Percentiles rank a stretch among this genome's conserved stretches.
These are phyloP conservation scores for Petrophora chlorosata DNA, from an alignment of 2,888 invertebrate species.

Conservation along the genomic window DNA sequence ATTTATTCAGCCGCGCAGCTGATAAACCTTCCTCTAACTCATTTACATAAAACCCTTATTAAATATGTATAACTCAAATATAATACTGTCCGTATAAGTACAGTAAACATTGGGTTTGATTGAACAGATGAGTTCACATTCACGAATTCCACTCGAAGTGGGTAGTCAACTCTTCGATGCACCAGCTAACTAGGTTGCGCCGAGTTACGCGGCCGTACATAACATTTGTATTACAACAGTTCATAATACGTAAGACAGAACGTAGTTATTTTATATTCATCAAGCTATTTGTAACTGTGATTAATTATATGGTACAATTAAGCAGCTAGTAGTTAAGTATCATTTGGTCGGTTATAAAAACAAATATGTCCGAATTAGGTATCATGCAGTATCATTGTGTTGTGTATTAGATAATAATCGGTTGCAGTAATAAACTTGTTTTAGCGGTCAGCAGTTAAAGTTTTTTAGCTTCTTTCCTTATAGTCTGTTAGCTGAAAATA, in stretches of 20 bases:
- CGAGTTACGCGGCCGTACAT: constrained; percentile 44
- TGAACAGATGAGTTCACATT: constrained; percentile 48
- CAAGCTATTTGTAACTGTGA: constrained; percentile 11
- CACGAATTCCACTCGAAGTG: constrained; percentile 26
- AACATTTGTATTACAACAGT: constrained; percentile 39
- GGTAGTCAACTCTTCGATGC: constrained; percentile 45
- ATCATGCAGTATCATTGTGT: too few species aligned
- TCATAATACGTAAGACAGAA: constrained; percentile 30
- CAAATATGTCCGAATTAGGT: too few species aligned
- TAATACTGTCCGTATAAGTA: constrained; percentile 32
- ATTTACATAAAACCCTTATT: constrained; percentile 57
- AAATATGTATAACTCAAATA: constrained; percentile 40
- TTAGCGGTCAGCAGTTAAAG: background rate
- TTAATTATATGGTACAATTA: constrained; percentile 11
- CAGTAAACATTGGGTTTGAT: constrained; percentile 40
- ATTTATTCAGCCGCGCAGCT: constrained; percentile 62
- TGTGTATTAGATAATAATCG: background rate
- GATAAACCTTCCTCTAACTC: constrained; percentile 55
- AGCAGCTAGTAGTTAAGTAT: background rate
- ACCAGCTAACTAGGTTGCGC: constrained; percentile 45
- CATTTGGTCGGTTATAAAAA: background rate
- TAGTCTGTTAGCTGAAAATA: too few species aligned
- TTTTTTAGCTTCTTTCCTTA: background rate
- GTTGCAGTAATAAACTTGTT: constrained; percentile 1
- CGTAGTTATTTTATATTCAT: constrained; percentile 26